Evolutionary conservation across 1,140 invertebrate genomes (phyloP).

Genomic region (Adelges cooleyi): DNA sequence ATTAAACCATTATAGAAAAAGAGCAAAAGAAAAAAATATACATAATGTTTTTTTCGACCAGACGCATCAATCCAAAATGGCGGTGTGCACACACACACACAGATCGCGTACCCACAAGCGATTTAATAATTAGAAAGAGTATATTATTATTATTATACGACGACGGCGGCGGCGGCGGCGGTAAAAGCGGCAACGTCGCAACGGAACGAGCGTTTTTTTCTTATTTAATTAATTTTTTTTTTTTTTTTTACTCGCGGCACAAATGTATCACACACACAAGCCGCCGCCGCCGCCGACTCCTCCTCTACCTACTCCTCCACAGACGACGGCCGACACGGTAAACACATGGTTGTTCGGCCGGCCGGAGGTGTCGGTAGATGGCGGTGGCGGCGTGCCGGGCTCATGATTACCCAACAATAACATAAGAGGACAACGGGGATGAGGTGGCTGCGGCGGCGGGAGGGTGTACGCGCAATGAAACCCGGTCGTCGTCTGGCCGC

Average conservation of each 20-base stretch:
- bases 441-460: neutral
- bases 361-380: neutral
- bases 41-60: too few relatives aligned
- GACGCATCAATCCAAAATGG: constrained; percentile 27
- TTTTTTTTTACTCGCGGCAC: neutral
- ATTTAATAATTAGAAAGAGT: neutral
- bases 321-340: too few relatives aligned
- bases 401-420: neutral
- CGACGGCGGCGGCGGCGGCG: neutral
- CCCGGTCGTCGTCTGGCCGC: constrained; percentile 3
- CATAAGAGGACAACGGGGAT: neutral
- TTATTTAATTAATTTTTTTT: neutral
- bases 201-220: neutral
- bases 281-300: neutral
- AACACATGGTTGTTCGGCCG: neutral
- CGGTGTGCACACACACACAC: neutral
- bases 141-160: constrained; percentile 2
- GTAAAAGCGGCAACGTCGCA: neutral
- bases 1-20: too few relatives aligned
- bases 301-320: too few relatives aligned
- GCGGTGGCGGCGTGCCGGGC: constrained; percentile 5
- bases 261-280: too few relatives aligned
- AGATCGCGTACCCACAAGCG: too few relatives aligned
- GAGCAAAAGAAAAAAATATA: too few relatives aligned
- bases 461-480: neutral